These are phyloP conservation scores for Rhinolophus ferrumequinum DNA, from an alignment of 2,113 vertebrate genomes.

Conservation along the genomic window DNA sequence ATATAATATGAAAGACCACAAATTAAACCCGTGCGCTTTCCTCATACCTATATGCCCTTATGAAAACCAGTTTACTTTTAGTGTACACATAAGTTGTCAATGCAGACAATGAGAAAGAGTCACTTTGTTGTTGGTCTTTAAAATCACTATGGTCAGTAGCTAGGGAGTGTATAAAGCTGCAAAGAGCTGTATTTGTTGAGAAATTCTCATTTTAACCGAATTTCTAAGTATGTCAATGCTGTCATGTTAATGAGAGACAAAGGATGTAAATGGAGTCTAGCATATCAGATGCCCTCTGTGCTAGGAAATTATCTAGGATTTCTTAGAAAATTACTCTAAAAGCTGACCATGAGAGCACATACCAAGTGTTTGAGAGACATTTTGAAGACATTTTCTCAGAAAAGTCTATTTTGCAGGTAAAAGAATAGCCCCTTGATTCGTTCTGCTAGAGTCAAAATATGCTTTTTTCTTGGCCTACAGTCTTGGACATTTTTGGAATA, in stretches of 20 bases:
- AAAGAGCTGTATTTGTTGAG: not conserved
- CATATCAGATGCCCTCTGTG: not conserved
- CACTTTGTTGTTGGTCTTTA: not conserved
- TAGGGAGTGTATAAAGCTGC: not conserved
- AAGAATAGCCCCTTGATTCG: not conserved
- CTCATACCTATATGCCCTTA: not conserved
- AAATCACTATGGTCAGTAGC: not conserved
- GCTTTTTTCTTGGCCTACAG: not conserved
- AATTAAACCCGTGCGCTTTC: not conserved
- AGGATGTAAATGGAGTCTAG: constrained; percentile 30
- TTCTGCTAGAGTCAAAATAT: constrained; percentile 22
- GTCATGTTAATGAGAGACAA: constrained; percentile 52
- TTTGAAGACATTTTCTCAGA: constrained; percentile 1
- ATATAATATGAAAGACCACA: not conserved
- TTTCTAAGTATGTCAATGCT: constrained; percentile 48
- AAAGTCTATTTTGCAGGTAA: not conserved
- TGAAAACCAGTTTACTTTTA: not conserved
- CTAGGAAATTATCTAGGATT: not conserved
- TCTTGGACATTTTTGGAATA: not conserved
- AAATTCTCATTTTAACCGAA: constrained; percentile 21
- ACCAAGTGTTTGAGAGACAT: not conserved
- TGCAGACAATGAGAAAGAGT: not conserved
- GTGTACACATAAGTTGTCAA: not conserved
- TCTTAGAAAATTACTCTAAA: constrained; percentile 4
- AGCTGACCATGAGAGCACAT: not conserved